These are phyloP conservation scores for Hyposoter dolosus DNA, from an alignment of 2,888 invertebrate genomes.

Conservation along the genomic window DNA sequence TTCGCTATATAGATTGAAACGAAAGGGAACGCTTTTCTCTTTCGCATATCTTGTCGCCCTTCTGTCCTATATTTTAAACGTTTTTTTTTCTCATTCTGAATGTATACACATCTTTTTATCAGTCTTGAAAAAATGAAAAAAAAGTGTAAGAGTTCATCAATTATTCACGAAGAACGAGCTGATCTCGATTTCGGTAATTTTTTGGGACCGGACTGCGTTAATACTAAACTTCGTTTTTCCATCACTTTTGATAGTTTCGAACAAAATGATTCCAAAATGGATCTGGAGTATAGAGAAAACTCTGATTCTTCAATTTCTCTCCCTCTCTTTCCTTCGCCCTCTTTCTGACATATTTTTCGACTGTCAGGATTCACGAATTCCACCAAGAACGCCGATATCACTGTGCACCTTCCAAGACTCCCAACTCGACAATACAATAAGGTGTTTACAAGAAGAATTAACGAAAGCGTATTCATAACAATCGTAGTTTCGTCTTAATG, in stretches of 20 bases:
- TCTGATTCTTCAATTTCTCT: background rate
- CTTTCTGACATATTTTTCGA: background rate
- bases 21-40: constrained; percentile 59
- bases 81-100: background rate
- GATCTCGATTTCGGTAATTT: background rate
- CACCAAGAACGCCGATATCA: background rate
- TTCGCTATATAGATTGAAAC: constrained; percentile 57
- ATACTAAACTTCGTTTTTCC: background rate
- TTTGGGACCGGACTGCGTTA: background rate
- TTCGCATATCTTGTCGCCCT: background rate
- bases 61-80: background rate
- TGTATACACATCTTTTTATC: background rate
- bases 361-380: background rate
- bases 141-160: background rate
- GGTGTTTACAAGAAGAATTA: background rate
- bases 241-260: background rate
- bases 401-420: background rate
- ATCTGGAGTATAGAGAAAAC: background rate
- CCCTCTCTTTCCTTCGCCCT: background rate
- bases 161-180: background rate
- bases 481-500: background rate
- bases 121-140: background rate
- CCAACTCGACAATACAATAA: background rate
- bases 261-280: background rate
- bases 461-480: background rate